Conservation (phyloP, 2,113 vertebrate species). For the Oryzias melastigma region DNA sequence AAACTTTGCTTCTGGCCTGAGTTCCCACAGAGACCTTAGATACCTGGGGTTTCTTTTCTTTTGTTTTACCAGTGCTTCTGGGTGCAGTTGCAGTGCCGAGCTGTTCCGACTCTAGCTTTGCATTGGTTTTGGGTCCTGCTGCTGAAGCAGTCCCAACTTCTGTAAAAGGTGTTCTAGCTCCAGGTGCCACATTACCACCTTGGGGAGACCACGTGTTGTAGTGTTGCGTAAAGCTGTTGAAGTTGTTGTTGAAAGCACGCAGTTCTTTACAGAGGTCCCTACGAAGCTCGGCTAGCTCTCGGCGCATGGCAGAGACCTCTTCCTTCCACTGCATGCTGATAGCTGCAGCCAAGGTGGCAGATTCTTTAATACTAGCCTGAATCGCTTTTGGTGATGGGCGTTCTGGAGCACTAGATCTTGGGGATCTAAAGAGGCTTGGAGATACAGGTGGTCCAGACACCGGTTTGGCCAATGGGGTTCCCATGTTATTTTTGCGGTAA, state of each 20-base stretch:
- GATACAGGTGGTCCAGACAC: constrained; percentile 69
- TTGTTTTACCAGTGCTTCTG: constrained; percentile 34
- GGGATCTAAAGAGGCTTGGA: constrained; percentile 70
- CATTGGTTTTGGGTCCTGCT: background rate
- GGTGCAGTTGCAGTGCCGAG: constrained; percentile 27
- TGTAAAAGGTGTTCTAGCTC: constrained; percentile 31
- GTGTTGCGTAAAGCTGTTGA: constrained; percentile 77
- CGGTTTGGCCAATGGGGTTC: constrained; percentile 65
- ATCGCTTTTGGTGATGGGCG: constrained; percentile 69
- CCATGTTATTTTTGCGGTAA: constrained; percentile 62
- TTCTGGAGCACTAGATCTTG: constrained; percentile 58
- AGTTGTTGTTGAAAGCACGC: constrained; percentile 80
- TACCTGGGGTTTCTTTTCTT: constrained; percentile 60
- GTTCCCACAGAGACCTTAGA: constrained; percentile 77
- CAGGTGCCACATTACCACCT: constrained; percentile 46
- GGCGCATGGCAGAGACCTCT: constrained; percentile 79
- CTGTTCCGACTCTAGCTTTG: constrained; percentile 1
- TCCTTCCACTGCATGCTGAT: constrained; percentile 82
- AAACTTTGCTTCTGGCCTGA: constrained; percentile 72
- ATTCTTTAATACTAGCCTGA: constrained; percentile 79
- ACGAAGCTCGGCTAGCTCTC: constrained; percentile 76
- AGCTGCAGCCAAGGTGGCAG: constrained; percentile 75
- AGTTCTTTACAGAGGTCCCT: constrained; percentile 79
- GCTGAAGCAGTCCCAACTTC: constrained; percentile 14
- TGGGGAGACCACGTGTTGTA: constrained; percentile 82